A percentile compares a stretch with the other conserved stretches of the same genome.
phyloP scores from a whole-genome alignment of 2,888 invertebrate genomes.

The Zygogramma bicolorata region DNA sequence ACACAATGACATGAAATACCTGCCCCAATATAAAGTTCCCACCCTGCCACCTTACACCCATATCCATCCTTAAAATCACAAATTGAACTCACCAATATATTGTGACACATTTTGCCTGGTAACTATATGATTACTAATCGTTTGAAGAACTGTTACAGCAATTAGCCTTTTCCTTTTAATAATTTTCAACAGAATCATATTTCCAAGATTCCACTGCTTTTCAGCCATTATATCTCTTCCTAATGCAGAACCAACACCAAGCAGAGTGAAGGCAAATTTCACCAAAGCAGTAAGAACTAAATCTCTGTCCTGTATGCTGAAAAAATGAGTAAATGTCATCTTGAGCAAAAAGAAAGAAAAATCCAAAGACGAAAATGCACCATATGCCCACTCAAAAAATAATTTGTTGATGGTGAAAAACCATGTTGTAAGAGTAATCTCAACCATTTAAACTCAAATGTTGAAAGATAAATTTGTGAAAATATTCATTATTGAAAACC shows the following conservation, averaged over 20 bases:
- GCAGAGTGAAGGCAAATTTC: slow-evolving; percentile 64
- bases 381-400: background rate
- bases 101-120: slow-evolving; percentile 70
- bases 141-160: slow-evolving; percentile 70
- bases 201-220: slow-evolving; percentile 69
- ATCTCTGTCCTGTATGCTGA: slow-evolving; percentile 67
- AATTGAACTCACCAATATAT: slow-evolving; percentile 71
- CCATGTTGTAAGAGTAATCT: too few relatives aligned
- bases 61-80: too few relatives aligned
- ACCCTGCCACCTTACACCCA: too few relatives aligned
- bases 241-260: slow-evolving; percentile 58
- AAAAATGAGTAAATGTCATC: slow-evolving; percentile 25
- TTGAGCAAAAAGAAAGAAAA: background rate
- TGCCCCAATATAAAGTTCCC: too few relatives aligned
- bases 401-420: too few relatives aligned
- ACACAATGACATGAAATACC: too few relatives aligned
- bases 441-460: too few relatives aligned
- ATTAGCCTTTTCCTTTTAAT: slow-evolving; percentile 71
- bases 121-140: slow-evolving; percentile 71
- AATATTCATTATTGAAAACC: slow-evolving; percentile 13
- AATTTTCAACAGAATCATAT: slow-evolving; percentile 71
- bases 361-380: background rate
- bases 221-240: slow-evolving; percentile 61
- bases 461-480: too few relatives aligned
- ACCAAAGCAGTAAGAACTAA: slow-evolving; percentile 66